Percentiles rank a stretch among this genome's conserved stretches.
Conservation (phyloP, 2,113 vertebrate species). For the Thinocorus orbignyianus region DNA sequence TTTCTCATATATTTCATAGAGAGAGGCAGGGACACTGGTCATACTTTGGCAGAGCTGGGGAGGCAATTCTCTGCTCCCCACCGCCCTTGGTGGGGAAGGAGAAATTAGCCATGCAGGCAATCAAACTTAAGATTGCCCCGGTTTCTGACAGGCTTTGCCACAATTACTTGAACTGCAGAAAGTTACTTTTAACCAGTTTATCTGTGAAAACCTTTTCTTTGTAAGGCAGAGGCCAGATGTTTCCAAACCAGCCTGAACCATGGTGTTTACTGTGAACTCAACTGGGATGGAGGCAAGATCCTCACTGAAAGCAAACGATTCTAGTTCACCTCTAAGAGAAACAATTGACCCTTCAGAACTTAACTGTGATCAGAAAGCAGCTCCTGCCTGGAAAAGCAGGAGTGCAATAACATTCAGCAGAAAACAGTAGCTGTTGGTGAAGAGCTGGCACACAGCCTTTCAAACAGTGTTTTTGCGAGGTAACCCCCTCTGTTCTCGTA, state of each 20-base stretch:
- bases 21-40: background rate
- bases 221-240: background rate
- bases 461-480: rapidly evolving
- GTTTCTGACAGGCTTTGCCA: background rate
- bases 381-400: background rate
- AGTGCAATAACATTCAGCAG: too few species aligned
- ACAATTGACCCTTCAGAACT: background rate
- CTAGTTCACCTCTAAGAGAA: background rate
- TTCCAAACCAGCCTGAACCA: background rate
- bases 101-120: background rate
- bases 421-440: rapidly evolving
- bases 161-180: background rate
- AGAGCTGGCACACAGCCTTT: background rate
- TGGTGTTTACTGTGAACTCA: background rate
- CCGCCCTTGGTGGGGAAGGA: background rate
- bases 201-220: background rate
- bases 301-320: background rate
- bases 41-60: background rate
- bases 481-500: background rate
- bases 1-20: background rate
- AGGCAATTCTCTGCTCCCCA: background rate
- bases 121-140: background rate
- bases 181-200: background rate
- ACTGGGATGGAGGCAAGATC: background rate
- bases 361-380: background rate